These are phyloP conservation scores for Lepidurus apus DNA, from an alignment of 1,140 invertebrate species.

Conservation along the genomic window DNA sequence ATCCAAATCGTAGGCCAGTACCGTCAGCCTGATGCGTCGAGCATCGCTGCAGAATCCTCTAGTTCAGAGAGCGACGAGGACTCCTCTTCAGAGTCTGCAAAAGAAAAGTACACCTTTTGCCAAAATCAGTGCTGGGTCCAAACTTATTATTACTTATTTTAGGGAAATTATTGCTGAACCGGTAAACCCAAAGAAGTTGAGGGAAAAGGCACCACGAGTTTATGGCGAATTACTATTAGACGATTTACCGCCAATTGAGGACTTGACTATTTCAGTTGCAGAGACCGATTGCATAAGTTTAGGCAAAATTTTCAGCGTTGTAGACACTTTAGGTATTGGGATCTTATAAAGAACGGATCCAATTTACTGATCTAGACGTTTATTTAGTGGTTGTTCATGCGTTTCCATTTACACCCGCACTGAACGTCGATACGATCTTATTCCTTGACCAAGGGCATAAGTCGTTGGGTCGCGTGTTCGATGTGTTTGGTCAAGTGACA, in stretches of 20 bases:
- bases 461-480: constrained; percentile 73
- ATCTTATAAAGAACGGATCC: background rate
- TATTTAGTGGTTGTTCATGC: constrained; percentile 64
- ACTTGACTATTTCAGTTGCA: constrained; percentile 69
- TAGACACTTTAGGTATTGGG: constrained; percentile 62
- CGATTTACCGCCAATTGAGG: constrained; percentile 75
- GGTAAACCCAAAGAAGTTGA: background rate
- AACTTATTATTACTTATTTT: background rate
- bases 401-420: constrained; percentile 59
- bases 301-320: constrained; percentile 63
- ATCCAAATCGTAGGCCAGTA: background rate
- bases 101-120: background rate
- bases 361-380: constrained; percentile 39
- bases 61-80: background rate
- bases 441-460: constrained; percentile 68
- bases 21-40: background rate
- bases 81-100: background rate
- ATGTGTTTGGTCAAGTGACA: constrained; percentile 76
- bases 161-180: background rate
- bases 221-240: constrained; percentile 47
- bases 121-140: background rate
- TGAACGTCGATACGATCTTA: constrained; percentile 77
- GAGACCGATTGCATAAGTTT: constrained; percentile 66
- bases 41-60: background rate
- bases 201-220: background rate